A percentile compares a stretch with the other conserved stretches of the same genome.
Evolutionary conservation across 2,888 invertebrate species (phyloP).

Genomic region (Quadroppia sp.): DNA sequence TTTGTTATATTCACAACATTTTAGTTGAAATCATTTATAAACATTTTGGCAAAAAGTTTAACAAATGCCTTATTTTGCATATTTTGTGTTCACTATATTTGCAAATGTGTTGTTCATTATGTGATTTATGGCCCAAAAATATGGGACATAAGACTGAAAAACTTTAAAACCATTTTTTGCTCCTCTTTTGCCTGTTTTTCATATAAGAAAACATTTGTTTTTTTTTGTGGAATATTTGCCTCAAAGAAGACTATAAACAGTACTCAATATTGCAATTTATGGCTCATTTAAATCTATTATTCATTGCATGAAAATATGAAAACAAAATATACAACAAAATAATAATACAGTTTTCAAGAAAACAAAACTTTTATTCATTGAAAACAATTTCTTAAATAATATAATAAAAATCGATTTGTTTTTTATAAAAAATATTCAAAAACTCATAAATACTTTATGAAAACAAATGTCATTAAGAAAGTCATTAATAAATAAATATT

Average conservation of each 20-base stretch:
- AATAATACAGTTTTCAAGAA: too few species aligned
- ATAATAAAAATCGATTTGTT: too few species aligned
- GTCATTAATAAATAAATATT: too few species aligned
- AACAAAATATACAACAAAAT: too few species aligned
- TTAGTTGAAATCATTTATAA: not conserved
- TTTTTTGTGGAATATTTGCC: too few species aligned
- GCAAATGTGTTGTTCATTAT: conserved; percentile 4
- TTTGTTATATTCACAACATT: not conserved
- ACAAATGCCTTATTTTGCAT: not conserved
- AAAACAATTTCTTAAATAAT: too few species aligned
- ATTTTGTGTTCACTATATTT: conserved; percentile 9
- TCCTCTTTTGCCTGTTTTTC: not conserved
- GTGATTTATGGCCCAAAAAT: conserved; percentile 17
- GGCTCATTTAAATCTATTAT: conserved; percentile 10
- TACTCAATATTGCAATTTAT: not conserved
- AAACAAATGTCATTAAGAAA: too few species aligned
- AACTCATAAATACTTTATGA: too few species aligned
- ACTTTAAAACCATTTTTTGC: conserved; percentile 11
- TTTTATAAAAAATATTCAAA: too few species aligned
- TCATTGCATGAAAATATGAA: not conserved
- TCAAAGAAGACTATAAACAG: not conserved
- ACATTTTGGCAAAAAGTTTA: not conserved
- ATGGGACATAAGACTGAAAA: conserved; percentile 7
- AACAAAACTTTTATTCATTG: too few species aligned
- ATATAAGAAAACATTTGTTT: not conserved